These are phyloP conservation scores for Elephantulus edwardii DNA, from an alignment of 2,113 vertebrate genomes.

Conservation along the genomic window DNA sequence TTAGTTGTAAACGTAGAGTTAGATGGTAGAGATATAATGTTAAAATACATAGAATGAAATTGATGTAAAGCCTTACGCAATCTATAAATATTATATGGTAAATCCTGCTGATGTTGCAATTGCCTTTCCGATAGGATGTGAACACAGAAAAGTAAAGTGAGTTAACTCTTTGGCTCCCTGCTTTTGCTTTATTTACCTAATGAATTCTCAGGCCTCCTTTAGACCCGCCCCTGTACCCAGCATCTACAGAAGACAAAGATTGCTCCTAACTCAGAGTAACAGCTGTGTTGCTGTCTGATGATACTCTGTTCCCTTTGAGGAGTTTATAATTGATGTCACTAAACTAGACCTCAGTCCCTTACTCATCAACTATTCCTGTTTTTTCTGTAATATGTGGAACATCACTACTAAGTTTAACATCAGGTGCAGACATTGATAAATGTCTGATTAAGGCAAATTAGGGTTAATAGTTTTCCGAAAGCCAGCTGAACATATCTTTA, in stretches of 20 bases:
- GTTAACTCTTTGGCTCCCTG: background rate
- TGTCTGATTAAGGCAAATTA: background rate
- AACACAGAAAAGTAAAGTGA: background rate
- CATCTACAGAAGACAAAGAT: background rate
- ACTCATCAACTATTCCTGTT: background rate
- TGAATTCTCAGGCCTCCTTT: background rate
- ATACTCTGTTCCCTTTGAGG: background rate
- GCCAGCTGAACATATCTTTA: conserved; percentile 7
- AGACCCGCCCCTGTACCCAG: background rate
- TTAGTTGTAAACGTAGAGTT: background rate
- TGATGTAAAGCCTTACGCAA: background rate
- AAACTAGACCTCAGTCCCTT: background rate
- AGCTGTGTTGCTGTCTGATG: background rate
- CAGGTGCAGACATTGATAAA: background rate
- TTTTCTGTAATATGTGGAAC: background rate
- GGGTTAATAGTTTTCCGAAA: conserved; percentile 24
- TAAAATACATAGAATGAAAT: background rate
- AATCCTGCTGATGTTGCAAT: background rate
- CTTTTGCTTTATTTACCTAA: background rate
- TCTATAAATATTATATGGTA: background rate
- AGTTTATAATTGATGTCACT: background rate
- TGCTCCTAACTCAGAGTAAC: background rate
- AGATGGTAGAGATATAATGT: background rate
- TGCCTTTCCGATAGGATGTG: background rate
- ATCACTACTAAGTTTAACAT: background rate